Conservation (phyloP, 2,797 vertebrate genomes). For the Columba guinea region DNA sequence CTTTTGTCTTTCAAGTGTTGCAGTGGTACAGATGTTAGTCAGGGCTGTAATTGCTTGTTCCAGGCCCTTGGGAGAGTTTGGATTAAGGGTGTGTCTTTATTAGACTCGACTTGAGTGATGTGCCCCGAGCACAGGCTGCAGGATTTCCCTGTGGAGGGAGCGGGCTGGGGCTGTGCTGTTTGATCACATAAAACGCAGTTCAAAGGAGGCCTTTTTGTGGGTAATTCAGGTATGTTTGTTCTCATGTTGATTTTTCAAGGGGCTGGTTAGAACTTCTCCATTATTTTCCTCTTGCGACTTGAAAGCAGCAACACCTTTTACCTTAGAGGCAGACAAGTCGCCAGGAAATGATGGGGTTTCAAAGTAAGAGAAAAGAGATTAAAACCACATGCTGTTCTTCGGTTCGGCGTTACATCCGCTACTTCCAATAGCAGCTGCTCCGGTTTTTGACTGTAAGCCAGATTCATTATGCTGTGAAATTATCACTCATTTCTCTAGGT, state of each 20-base stretch:
- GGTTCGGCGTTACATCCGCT: slow-evolving; percentile 11
- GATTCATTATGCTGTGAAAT: slow-evolving; percentile 58
- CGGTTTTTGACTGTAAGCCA: slow-evolving; percentile 40
- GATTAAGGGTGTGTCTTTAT: not conserved
- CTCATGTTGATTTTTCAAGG: slow-evolving; percentile 57
- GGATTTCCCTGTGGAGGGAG: slow-evolving; percentile 22
- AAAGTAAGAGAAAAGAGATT: slow-evolving; percentile 64
- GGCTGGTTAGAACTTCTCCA: slow-evolving; percentile 16
- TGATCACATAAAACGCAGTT: slow-evolving; percentile 32
- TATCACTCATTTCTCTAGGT: slow-evolving; percentile 63
- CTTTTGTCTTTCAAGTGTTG: slow-evolving; percentile 6
- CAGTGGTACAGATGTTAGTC: not conserved
- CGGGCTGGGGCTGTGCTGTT: slow-evolving; percentile 1
- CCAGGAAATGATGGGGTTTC: slow-evolving; percentile 64
- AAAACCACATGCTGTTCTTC: slow-evolving; percentile 59
- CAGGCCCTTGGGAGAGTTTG: slow-evolving; percentile 45
- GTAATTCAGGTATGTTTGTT: slow-evolving; percentile 49
- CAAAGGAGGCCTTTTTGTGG: slow-evolving; percentile 47
- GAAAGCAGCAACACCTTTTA: slow-evolving; percentile 64
- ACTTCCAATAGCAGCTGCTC: slow-evolving; percentile 59
- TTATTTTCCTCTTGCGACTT: slow-evolving; percentile 13
- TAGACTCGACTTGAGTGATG: not conserved
- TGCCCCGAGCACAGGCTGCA: not conserved
- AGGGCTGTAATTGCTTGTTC: not conserved
- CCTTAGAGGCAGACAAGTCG: slow-evolving; percentile 54